Conservation (phyloP, 1,140 invertebrate genomes). For the Drosophila littoralis region DNA sequence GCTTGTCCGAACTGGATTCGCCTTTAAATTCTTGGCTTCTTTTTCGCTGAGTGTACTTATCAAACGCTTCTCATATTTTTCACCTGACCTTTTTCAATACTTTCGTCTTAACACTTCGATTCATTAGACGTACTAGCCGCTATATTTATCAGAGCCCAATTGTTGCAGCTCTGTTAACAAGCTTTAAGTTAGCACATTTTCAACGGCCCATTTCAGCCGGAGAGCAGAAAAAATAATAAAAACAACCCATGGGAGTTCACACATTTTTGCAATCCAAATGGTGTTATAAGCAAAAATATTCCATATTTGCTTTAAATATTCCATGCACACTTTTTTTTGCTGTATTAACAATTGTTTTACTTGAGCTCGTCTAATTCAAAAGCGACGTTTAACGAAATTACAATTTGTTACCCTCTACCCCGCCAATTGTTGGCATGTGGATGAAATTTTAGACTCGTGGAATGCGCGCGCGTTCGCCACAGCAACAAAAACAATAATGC, state of each 20-base stretch:
- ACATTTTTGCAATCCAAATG: conserved; percentile 21
- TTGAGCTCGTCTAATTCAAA: conserved; percentile 17
- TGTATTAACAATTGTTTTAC: conserved; percentile 31
- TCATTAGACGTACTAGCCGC: conserved; percentile 1
- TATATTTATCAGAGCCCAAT: neutral
- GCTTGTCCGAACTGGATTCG: no score
- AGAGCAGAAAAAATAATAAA: neutral
- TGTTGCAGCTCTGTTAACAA: conserved; percentile 17
- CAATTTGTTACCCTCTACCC: conserved; percentile 1
- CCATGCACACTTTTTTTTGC: conserved; percentile 9
- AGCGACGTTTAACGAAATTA: conserved; percentile 30
- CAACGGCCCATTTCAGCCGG: conserved; percentile 5
- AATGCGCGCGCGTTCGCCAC: conserved; percentile 30
- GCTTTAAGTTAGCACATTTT: conserved; percentile 12
- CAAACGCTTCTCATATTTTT: neutral
- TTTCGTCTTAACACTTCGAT: neutral
- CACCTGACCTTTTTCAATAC: neutral
- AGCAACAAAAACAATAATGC: conserved; percentile 37
- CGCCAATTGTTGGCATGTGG: no score
- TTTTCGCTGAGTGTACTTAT: neutral
- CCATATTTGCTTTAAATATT: conserved; percentile 8
- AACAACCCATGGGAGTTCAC: conserved; percentile 31
- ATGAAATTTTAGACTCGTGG: conserved; percentile 30
- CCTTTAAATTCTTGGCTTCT: no score
- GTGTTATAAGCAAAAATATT: conserved; percentile 21